Conservation (phyloP, 2,888 invertebrate genomes). For the Anarsia innoxiella region DNA sequence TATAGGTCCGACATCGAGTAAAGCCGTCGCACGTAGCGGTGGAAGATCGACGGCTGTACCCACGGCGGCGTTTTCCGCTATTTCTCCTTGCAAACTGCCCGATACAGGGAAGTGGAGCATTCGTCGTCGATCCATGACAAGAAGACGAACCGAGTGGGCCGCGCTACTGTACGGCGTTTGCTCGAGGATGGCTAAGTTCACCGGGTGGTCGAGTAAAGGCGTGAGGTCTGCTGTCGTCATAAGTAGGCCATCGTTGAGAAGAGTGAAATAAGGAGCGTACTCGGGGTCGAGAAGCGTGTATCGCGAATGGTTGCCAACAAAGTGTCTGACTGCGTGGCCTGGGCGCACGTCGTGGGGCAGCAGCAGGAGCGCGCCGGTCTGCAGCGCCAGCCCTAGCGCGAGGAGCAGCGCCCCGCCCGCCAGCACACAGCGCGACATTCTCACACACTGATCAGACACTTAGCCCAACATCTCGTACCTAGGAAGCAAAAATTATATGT, state of each 20-base stretch:
- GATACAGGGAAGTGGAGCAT: constrained; percentile 85
- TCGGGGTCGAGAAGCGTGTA: constrained; percentile 82
- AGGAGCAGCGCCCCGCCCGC: constrained; percentile 59
- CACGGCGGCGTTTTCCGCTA: constrained; percentile 84
- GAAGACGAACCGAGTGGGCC: constrained; percentile 86
- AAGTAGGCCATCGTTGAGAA: constrained; percentile 89
- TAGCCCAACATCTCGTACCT: constrained; percentile 65
- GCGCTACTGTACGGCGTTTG: constrained; percentile 86
- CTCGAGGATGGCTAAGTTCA: constrained; percentile 87
- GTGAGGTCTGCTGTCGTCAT: constrained; percentile 93
- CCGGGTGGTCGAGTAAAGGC: constrained; percentile 86
- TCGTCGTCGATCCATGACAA: constrained; percentile 87
- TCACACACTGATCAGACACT: constrained; percentile 30
- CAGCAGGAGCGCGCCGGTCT: constrained; percentile 72
- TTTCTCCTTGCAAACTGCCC: constrained; percentile 79
- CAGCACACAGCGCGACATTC: constrained; percentile 57
- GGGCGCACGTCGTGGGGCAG: constrained; percentile 93
- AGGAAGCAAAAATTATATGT: constrained; percentile 30
- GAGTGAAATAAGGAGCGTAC: constrained; percentile 89
- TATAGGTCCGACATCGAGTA: constrained; percentile 79
- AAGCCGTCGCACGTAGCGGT: constrained; percentile 81
- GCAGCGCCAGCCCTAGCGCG: constrained; percentile 44
- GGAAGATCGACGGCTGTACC: constrained; percentile 84
- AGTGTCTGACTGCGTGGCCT: constrained; percentile 89
- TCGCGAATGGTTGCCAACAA: constrained; percentile 74